Evolutionary conservation across 2,888 invertebrate species (phyloP), one percentile per base, ranked within the genome.

Genomic region (Stegana nigrithorax): DNA sequence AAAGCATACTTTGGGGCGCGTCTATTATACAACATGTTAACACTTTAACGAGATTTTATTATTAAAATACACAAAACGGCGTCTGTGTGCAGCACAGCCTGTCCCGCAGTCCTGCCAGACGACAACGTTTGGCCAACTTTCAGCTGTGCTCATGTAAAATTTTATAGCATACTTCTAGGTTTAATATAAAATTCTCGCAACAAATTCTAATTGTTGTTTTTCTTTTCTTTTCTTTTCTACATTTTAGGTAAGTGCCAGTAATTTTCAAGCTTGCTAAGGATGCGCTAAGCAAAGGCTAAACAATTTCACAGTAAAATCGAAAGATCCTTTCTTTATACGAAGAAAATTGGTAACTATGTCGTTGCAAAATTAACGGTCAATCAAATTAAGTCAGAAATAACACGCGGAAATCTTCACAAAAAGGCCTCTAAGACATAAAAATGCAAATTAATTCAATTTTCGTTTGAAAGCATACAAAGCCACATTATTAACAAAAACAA

Each of bases 171-270:
- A 39, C 21, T 62, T 59, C 50, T 29, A 55, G 29, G 29, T 53
- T 50, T 14, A 17, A 45, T 45, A 59, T 57, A 19, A 36, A 36
- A 47, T 23, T 29, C 10, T 55, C 25, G 19, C 8, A 10, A 8
- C 7, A 27, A 44, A 39, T 60, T 59, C 25, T 71, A 60, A 71
- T 63, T 39, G 17, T 14, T 51, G 39, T 60, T 64, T 65, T 36
- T 64, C 47, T 65, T 55, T 60, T 47, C n/a, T 63, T 56, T n/a
- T 32, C 32, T 44, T 65, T 50, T 73, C 53, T 75, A 67, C 42
- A n/a, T 80, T 81, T 59, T 67, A 81, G 82, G 81, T 82, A 81
- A 81, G 81, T 81, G 69, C 60, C 62, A 65, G 62, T 63, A 73
- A 72, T 66, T 68, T 60, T 67, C 70, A 70, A 69, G 70, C 71